A percentile compares a stretch with the other conserved stretches of the same genome.
Evolutionary conservation across 2,797 vertebrate genomes (phyloP).

Genomic region (Australoheros facetus): DNA sequence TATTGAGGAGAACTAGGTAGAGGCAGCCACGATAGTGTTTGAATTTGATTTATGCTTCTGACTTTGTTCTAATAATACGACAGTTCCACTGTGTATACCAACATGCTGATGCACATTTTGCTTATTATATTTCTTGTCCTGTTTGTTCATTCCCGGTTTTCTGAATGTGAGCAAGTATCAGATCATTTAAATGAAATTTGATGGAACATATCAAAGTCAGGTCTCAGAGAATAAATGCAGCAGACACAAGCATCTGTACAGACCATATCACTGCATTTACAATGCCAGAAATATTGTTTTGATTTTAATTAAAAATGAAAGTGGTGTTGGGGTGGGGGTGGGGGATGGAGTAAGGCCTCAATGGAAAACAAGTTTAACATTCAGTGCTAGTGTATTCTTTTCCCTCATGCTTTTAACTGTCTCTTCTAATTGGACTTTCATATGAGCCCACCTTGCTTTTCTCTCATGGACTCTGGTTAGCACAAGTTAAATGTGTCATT

Average conservation of each 20-base stretch:
- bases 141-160: conserved; percentile 15
- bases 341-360: conserved; percentile 6
- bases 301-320: conserved; percentile 50
- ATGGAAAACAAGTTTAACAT: conserved; percentile 50
- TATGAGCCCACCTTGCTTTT: conserved; percentile 56
- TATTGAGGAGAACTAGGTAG: not conserved
- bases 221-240: conserved; percentile 1
- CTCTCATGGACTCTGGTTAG: conserved; percentile 63
- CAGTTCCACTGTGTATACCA: not conserved
- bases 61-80: conserved; percentile 1
- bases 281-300: conserved; percentile 31
- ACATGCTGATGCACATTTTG: not conserved
- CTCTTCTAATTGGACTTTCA: conserved; percentile 68
- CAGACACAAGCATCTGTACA: conserved; percentile 3
- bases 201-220: conserved; percentile 3
- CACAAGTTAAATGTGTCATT: conserved; percentile 49
- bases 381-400: conserved; percentile 45
- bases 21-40: not conserved
- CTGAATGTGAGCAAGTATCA: not conserved
- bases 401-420: conserved; percentile 61
- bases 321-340: conserved; percentile 7
- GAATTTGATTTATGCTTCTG: not conserved
- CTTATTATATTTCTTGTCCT: not conserved
- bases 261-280: conserved; percentile 1
- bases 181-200: not conserved